Evolutionary conservation across 2,113 vertebrate species (phyloP).

Genomic region (Pterocles orientalis): DNA sequence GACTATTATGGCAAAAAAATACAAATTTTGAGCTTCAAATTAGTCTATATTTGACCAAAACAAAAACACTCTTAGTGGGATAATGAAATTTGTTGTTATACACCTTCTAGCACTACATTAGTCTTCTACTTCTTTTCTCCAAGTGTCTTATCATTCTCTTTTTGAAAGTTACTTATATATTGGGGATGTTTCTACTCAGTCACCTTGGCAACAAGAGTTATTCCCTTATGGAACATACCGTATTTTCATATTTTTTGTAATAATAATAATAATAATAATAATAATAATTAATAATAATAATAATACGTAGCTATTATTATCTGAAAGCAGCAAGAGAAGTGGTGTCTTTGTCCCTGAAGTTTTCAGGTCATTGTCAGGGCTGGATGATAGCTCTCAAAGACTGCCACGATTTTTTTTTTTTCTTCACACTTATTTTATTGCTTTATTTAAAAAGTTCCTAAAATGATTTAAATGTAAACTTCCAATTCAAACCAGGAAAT

Average conservation of each 20-base stretch:
- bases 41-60: background rate
- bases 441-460: background rate
- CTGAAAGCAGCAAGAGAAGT: constrained; percentile 12
- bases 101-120: background rate
- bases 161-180: constrained; percentile 16
- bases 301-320: background rate
- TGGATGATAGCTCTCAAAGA: background rate
- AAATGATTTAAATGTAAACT: background rate
- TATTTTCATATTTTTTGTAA: constrained; percentile 3
- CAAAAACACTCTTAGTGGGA: background rate
- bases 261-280: background rate
- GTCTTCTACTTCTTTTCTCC: background rate
- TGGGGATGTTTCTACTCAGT: background rate
- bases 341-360: background rate
- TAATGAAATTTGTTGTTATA: background rate
- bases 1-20: background rate
- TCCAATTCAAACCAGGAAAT: background rate
- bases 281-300: too few species aligned
- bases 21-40: background rate
- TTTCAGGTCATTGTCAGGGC: background rate
- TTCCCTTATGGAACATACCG: constrained; percentile 3
- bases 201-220: constrained; percentile 49
- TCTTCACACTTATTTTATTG: background rate
- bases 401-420: background rate
- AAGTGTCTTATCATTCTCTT: background rate